Percentiles rank a stretch among this genome's conserved stretches.
Evolutionary conservation across 1,140 invertebrate genomes (phyloP).

Genomic region (Pogonomyrmex barbatus): DNA sequence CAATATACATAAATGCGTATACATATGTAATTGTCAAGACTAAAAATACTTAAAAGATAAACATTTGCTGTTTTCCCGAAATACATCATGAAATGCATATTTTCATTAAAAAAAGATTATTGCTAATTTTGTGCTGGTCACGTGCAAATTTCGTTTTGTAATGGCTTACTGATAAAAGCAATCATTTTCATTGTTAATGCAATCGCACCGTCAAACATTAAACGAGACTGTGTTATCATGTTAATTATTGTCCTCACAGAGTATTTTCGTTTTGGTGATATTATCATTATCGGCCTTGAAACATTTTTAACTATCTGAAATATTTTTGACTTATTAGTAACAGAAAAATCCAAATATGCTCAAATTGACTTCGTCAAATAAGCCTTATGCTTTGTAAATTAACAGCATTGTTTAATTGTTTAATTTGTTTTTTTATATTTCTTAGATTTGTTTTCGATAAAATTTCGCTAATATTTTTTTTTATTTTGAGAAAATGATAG

Average conservation of each 20-base stretch:
- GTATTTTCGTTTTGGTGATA: conserved; percentile 28
- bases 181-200: conserved; percentile 49
- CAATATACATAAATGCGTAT: too few relatives aligned
- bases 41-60: neutral
- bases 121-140: conserved; percentile 21
- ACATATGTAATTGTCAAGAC: neutral
- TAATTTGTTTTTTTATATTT: conserved; percentile 8
- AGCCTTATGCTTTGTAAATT: neutral
- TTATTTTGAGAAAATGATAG: neutral
- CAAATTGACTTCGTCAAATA: neutral
- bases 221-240: conserved; percentile 32
- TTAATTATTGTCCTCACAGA: conserved; percentile 45
- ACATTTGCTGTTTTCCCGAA: conserved; percentile 13
- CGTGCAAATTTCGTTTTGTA: conserved; percentile 43
- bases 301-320: conserved; percentile 27
- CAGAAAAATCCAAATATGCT: conserved; percentile 1
- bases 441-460: neutral
- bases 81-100: conserved; percentile 33
- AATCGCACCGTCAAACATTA: conserved; percentile 32
- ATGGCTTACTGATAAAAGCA: conserved; percentile 37
- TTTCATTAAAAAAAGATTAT: conserved; percentile 39
- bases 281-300: conserved; percentile 37
- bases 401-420: neutral
- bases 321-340: conserved; percentile 17
- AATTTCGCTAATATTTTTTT: neutral